A percentile compares a stretch with the other conserved stretches of the same genome.
These are phyloP conservation scores for Glossosoma conforme DNA, from an alignment of 1,140 invertebrate species.

Conservation along the genomic window DNA sequence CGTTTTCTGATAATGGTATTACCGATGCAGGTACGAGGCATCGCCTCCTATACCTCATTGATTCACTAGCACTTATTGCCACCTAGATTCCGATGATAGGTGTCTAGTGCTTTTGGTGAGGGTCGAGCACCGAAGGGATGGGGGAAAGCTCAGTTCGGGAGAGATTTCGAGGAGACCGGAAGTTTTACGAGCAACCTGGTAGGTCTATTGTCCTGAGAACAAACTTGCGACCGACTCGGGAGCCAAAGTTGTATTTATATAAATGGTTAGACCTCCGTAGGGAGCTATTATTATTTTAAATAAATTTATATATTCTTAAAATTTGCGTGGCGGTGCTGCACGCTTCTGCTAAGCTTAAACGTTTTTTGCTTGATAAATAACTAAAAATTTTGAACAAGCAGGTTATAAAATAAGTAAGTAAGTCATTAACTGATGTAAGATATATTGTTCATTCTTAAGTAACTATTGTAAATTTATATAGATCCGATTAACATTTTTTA, in stretches of 20 bases:
- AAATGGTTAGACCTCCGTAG: slow-evolving; percentile 26
- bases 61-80: slow-evolving; percentile 1
- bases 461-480: no score
- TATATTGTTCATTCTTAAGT: no score
- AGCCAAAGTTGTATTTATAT: slow-evolving; percentile 27
- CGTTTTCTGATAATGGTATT: no score
- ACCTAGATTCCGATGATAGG: slow-evolving; percentile 13
- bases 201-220: slow-evolving; percentile 29
- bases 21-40: not conserved
- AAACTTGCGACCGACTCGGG: slow-evolving; percentile 25
- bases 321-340: not conserved
- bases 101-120: slow-evolving; percentile 12
- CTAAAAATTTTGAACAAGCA: no score
- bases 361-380: no score
- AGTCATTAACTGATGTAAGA: no score
- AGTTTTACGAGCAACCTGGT: slow-evolving; percentile 29
- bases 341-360: no score
- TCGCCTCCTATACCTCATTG: not conserved
- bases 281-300: no score
- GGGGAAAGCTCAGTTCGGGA: slow-evolving; percentile 3
- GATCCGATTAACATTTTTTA: no score
- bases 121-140: not conserved
- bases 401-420: no score
- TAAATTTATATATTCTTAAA: no score
- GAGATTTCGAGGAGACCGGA: slow-evolving; percentile 22